phyloP scores from a whole-genome alignment of 1,140 invertebrate species.

The Caerostris extrusa region DNA sequence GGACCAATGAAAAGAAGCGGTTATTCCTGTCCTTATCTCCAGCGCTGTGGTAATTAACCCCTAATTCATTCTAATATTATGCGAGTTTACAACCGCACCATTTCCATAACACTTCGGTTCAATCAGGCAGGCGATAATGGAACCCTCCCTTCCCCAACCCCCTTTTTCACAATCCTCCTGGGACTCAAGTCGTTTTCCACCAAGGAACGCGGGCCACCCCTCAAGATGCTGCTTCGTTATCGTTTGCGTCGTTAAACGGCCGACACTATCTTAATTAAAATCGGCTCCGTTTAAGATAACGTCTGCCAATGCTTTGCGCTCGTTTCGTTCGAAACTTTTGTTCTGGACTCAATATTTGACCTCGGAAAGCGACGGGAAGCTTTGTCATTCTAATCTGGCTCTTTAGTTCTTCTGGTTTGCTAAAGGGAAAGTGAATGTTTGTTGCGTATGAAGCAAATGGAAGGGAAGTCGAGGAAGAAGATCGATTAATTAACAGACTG shows the following conservation, averaged over 20 bases:
- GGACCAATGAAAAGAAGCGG: neutral
- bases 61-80: slow-evolving; percentile 57
- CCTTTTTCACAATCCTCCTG: no score
- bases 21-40: neutral
- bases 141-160: no score
- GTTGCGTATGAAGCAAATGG: no score
- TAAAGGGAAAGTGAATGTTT: neutral
- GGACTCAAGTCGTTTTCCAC: no score
- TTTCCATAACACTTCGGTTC: neutral
- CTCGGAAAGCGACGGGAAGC: slow-evolving; percentile 1
- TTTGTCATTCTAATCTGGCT: slow-evolving; percentile 18
- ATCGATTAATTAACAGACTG: no score
- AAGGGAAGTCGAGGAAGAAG: no score
- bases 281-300: slow-evolving; percentile 6
- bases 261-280: slow-evolving; percentile 64
- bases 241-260: neutral
- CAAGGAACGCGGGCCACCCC: no score
- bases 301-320: neutral
- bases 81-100: slow-evolving; percentile 22
- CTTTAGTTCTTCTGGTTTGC: neutral
- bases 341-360: slow-evolving; percentile 33
- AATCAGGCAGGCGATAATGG: neutral
- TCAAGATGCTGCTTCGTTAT: neutral
- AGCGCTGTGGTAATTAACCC: slow-evolving; percentile 30
- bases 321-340: neutral